These are phyloP conservation scores for Panthera tigris DNA, from an alignment of 2,113 vertebrate genomes.

Conservation along the genomic window DNA sequence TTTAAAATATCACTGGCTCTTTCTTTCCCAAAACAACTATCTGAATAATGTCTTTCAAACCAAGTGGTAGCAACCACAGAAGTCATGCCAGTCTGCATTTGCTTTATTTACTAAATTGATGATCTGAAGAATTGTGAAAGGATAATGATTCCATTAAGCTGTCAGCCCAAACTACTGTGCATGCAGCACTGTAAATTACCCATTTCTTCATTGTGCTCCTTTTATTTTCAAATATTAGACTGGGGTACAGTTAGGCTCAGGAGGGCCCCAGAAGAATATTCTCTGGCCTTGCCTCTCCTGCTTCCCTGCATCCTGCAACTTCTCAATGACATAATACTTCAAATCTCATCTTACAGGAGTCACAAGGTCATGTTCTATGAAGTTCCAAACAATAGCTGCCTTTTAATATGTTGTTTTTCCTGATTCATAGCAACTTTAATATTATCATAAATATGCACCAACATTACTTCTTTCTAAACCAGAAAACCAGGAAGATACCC, in stretches of 20 bases:
- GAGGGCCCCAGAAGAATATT: background rate
- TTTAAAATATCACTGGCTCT: background rate
- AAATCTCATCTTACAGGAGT: background rate
- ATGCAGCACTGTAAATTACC: background rate
- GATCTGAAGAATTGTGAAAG: background rate
- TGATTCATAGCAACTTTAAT: background rate
- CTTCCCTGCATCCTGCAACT: background rate
- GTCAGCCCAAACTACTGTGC: background rate
- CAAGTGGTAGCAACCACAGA: background rate
- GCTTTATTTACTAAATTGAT: slow-evolving; percentile 46
- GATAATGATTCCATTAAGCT: background rate
- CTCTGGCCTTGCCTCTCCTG: background rate
- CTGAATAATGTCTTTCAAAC: slow-evolving; percentile 4
- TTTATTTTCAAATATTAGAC: background rate
- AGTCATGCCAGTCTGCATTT: background rate
- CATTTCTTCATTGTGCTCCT: background rate
- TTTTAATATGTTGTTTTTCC: background rate
- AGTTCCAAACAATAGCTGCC: background rate
- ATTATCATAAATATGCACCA: background rate
- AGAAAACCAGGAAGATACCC: background rate
- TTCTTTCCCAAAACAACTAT: background rate
- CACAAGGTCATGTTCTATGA: background rate
- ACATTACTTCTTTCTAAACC: background rate
- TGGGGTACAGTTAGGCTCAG: background rate
- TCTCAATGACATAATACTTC: background rate